Evolutionary conservation across 2,888 invertebrate species (phyloP), one percentile per base, ranked within the genome.

Genomic region (Chloroclysta siterata): DNA sequence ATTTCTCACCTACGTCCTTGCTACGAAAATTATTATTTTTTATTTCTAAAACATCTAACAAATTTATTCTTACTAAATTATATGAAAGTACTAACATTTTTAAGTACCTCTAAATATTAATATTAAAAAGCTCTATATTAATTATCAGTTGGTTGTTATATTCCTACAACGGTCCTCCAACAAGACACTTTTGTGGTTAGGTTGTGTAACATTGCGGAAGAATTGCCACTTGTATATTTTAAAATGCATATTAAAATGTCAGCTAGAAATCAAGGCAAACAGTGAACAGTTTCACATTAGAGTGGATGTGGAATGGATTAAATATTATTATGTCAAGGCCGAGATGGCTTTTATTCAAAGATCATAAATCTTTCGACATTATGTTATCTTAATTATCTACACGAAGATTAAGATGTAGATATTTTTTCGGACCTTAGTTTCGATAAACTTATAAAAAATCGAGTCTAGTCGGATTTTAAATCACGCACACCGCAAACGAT

Each of bases 241-340:
- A 47, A 54, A 63, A 36, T 55, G 33, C 33, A 33, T 33, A 39
- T 39, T 62, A 64, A 68, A 69, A 71, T 72, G 65, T 69, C 71
- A 70, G 61, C 63, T 48, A 17, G 17, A 62, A 57, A 64, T 65
- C 65, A 66, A 63, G 69, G 65, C 15, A 48, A 55, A 8, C 36
- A 53, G 53, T 50, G 51, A 51, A 42, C 17, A 3, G 22, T 53
- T 8, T 17, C 39, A 62, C 52, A 65, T 68, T 47, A 36, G 36
- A 36, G 13, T 51, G 36, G 15, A 52, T 52, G 29, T 66, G 62
- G 72, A 72, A 68, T 52, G 69, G 65, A 64, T 65, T 56, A 63
- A 52, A 46, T 57, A 51, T 29, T 48, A 60, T 61, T 69, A 72
- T 67, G 71, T 69, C 71, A 72, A 71, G 72, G 72, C 44, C 53